Evolutionary conservation across 2,113 vertebrate species (phyloP).

Genomic region (Sula dactylatra): DNA sequence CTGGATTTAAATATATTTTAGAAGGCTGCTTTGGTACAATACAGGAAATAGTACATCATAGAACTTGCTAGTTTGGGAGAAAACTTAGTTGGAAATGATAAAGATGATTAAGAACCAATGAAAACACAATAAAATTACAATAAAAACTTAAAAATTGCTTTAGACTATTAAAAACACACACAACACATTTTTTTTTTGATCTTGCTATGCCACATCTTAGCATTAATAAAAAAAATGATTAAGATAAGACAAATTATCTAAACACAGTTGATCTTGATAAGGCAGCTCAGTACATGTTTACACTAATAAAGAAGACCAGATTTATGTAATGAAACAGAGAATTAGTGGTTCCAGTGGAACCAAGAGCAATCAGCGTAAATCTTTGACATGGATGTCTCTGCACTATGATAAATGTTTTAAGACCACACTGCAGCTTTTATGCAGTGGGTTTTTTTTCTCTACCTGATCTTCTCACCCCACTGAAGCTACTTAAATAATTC

Average conservation of each 20-base stretch:
- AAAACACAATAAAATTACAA: conserved; percentile 39
- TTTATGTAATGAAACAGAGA: conserved; percentile 50
- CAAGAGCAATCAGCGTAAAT: conserved; percentile 33
- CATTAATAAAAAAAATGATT: conserved; percentile 45
- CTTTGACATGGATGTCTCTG: conserved; percentile 11
- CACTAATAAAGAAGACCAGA: conserved; percentile 42
- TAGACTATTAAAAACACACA: background rate
- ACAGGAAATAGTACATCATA: background rate
- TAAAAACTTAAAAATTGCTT: conserved; percentile 1
- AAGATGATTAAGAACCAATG: conserved; percentile 27
- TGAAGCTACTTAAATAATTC: conserved; percentile 24
- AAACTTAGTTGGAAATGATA: conserved; percentile 15
- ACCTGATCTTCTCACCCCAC: background rate
- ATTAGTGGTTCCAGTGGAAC: conserved; percentile 22
- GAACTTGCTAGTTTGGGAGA: background rate
- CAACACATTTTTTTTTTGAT: conserved; percentile 3
- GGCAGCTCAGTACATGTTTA: conserved; percentile 25
- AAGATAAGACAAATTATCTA: conserved; percentile 70
- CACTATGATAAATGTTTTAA: conserved; percentile 16
- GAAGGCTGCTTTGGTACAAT: background rate
- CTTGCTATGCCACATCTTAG: conserved; percentile 13
- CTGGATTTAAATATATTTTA: background rate
- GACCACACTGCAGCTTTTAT: background rate
- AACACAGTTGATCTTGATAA: conserved; percentile 69
- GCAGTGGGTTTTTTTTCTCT: background rate